Percentiles rank a stretch among this genome's conserved stretches.
These are phyloP conservation scores for Lasioglossum leucozonium DNA, from an alignment of 2,888 invertebrate species.

Conservation along the genomic window DNA sequence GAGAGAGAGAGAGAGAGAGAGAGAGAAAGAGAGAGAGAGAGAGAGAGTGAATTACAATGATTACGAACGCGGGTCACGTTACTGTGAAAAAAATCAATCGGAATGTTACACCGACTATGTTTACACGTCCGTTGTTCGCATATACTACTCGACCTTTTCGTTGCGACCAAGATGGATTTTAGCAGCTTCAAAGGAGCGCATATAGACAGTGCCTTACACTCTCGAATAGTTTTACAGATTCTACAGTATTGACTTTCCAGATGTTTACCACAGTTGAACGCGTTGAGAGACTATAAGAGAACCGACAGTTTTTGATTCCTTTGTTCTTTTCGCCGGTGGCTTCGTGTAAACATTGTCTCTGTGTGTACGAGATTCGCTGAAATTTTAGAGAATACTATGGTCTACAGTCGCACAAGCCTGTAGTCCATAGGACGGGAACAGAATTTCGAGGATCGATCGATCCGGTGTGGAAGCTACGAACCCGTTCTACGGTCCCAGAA, in stretches of 20 bases:
- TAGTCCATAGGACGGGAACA: background rate
- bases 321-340: slow-evolving; percentile 59
- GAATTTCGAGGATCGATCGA: background rate
- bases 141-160: slow-evolving; percentile 39
- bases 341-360: slow-evolving; percentile 72
- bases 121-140: slow-evolving; percentile 66
- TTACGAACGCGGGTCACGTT: slow-evolving; percentile 17
- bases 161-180: slow-evolving; percentile 43
- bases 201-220: slow-evolving; percentile 75
- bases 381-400: background rate
- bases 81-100: background rate
- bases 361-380: slow-evolving; percentile 29
- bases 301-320: slow-evolving; percentile 29
- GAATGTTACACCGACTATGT: slow-evolving; percentile 68
- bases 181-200: slow-evolving; percentile 67
- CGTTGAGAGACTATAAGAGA: slow-evolving; percentile 64
- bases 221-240: slow-evolving; percentile 67
- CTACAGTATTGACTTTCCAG: slow-evolving; percentile 68
- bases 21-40: background rate
- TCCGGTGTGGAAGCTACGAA: background rate
- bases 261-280: slow-evolving; percentile 70
- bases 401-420: background rate
- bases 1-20: background rate
- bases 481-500: background rate
- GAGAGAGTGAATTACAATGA: background rate